A percentile compares a stretch with the other conserved stretches of the same genome.
These are phyloP conservation scores for Clavelina lepadiformis DNA, from an alignment of 23 tunicate species.

Conservation along the genomic window DNA sequence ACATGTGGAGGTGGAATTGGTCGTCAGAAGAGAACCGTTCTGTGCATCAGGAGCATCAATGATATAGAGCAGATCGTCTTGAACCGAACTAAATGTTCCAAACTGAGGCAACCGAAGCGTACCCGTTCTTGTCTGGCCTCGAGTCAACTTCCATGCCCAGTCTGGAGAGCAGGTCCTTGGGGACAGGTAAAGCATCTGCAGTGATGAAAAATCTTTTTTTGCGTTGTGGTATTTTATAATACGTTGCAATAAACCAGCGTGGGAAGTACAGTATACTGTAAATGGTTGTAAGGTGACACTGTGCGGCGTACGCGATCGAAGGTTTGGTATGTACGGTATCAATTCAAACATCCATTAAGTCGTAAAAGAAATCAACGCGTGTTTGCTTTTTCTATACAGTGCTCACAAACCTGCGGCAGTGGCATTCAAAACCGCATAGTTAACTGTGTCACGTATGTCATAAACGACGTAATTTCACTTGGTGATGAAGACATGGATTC, in stretches of 20 bases:
- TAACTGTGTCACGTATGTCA: constrained; percentile 62
- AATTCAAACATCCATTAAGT: background rate
- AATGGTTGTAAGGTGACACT: too few species aligned
- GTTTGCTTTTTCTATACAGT: constrained; percentile 49
- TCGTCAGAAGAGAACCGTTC: constrained; percentile 38
- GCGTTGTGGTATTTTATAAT: background rate
- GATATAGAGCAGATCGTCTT: constrained; percentile 41
- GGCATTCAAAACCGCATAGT: constrained; percentile 53
- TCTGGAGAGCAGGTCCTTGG: constrained; percentile 67
- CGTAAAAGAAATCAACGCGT: background rate
- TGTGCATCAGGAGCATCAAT: constrained; percentile 42
- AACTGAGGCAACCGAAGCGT: constrained; percentile 27
- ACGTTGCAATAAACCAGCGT: background rate
- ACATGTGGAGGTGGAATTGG: constrained; percentile 67
- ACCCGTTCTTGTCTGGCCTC: constrained; percentile 39
- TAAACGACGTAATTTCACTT: constrained; percentile 54
- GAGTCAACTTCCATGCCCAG: constrained; percentile 41
- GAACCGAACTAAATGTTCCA: constrained; percentile 30
- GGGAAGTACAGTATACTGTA: background rate
- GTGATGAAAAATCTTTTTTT: background rate
- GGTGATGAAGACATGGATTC: constrained; percentile 1
- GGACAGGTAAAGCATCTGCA: constrained; percentile 22
- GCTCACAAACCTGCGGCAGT: constrained; percentile 43
- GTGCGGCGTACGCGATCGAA: too few species aligned
- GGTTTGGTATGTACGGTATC: too few species aligned